phyloP scores from a whole-genome alignment of 2,888 invertebrate genomes.

The Cataglyphis cursor region DNA sequence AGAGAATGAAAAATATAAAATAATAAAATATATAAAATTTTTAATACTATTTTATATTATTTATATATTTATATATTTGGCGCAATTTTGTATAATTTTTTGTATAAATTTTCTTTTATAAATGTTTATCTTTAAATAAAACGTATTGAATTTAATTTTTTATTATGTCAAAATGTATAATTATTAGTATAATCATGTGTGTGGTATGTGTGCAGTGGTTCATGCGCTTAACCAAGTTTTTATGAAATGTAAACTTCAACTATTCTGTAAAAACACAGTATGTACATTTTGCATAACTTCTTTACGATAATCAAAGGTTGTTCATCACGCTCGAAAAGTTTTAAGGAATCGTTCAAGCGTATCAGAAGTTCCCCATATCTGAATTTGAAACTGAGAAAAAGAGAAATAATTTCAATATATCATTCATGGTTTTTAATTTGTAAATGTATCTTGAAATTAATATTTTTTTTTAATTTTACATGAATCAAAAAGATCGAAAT shows the following conservation, averaged over 20 bases:
- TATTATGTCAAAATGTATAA: background rate
- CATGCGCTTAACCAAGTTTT: slow-evolving; percentile 17
- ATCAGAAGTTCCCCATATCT: background rate
- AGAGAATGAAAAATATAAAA: background rate
- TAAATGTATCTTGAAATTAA: background rate
- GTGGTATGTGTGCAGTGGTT: background rate
- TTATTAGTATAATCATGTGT: slow-evolving; percentile 19
- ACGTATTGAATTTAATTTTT: background rate
- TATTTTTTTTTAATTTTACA: background rate
- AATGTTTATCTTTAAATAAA: background rate
- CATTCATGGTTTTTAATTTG: background rate
- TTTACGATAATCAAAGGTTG: slow-evolving; percentile 23
- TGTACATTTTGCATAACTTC: slow-evolving; percentile 1
- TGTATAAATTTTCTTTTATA: background rate
- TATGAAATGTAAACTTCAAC: slow-evolving; percentile 1
- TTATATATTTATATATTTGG: background rate
- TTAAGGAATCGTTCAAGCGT: background rate
- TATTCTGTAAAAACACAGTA: slow-evolving; percentile 24
- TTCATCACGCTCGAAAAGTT: slow-evolving; percentile 18
- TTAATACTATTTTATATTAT: background rate
- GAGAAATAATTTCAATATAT: background rate
- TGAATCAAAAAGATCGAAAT: background rate
- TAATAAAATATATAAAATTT: slow-evolving; percentile 6
- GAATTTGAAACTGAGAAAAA: background rate
- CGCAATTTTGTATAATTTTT: background rate